Conservation (phyloP, 2,888 invertebrate species). For the Phrixothrix hirtus region DNA sequence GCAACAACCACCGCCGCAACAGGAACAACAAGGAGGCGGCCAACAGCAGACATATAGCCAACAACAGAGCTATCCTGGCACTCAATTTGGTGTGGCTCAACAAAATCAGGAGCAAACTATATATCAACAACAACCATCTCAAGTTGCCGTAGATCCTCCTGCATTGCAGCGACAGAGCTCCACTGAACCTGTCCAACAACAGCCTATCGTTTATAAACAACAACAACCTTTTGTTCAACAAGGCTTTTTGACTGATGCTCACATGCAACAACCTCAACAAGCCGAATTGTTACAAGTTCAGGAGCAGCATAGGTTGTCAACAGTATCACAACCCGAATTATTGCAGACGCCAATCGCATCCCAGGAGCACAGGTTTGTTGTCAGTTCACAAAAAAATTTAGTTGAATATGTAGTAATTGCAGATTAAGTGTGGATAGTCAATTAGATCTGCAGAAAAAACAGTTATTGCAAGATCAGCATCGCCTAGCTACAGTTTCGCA, state of each 20-base stretch:
- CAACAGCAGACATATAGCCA: conserved; percentile 16
- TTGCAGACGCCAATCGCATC: conserved; percentile 35
- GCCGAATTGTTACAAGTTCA: conserved; percentile 41
- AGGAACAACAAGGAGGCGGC: conserved; percentile 3
- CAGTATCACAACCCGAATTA: conserved; percentile 52
- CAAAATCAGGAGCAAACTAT: conserved; percentile 47
- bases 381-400: no score
- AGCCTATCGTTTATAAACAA: conserved; percentile 46
- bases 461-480: conserved; percentile 41
- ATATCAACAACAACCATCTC: no score
- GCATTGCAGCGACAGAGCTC: conserved; percentile 36
- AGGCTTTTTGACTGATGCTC: conserved; percentile 15
- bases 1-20: background rate
- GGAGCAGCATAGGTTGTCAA: conserved; percentile 49
- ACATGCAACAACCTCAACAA: conserved; percentile 49
- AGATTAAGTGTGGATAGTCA: conserved; percentile 52
- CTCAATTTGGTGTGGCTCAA: conserved; percentile 12
- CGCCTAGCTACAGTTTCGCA: conserved; percentile 9
- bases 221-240: conserved; percentile 49
- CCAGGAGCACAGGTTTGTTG: conserved; percentile 35
- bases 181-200: conserved; percentile 39
- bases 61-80: conserved; percentile 15
- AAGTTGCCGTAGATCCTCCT: conserved; percentile 60
- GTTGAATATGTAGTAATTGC: background rate
- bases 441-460: conserved; percentile 46